phyloP scores from a whole-genome alignment of 1,140 invertebrate genomes.

The Cydia fagiglandana region DNA sequence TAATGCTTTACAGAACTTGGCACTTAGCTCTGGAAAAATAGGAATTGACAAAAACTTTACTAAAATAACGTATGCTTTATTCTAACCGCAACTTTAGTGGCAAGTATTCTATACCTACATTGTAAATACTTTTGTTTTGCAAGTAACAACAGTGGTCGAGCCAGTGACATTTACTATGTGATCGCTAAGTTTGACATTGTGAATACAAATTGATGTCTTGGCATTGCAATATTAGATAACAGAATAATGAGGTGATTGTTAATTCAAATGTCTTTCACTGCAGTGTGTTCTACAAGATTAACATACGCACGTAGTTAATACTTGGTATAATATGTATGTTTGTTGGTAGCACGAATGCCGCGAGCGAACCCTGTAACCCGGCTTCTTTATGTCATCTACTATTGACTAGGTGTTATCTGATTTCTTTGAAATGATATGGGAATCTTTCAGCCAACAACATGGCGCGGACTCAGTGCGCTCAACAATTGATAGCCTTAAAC shows the following conservation, averaged over 20 bases:
- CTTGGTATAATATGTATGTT: conserved; percentile 20
- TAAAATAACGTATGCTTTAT: not conserved
- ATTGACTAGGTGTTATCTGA: not conserved
- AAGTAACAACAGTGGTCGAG: conserved; percentile 40
- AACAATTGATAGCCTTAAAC: conserved; percentile 66
- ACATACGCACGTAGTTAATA: conserved; percentile 46
- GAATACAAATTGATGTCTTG: conserved; percentile 41
- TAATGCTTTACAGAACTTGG: too few relatives aligned
- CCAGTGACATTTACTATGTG: conserved; percentile 60
- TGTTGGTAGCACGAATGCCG: conserved; percentile 34
- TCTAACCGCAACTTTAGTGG: not conserved
- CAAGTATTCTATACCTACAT: not conserved
- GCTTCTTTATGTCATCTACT: conserved; percentile 33
- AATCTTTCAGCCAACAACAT: conserved; percentile 69
- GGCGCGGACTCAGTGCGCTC: conserved; percentile 64
- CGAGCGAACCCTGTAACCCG: conserved; percentile 35
- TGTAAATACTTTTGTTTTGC: conserved; percentile 8
- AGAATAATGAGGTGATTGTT: conserved; percentile 42
- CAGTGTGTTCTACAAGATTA: conserved; percentile 44
- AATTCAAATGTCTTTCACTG: conserved; percentile 46
- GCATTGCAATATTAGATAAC: conserved; percentile 41
- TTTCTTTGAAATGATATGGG: conserved; percentile 29
- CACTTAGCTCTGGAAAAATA: not conserved
- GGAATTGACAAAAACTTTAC: not conserved
- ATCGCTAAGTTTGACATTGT: conserved; percentile 50